Percentiles rank a stretch among this genome's conserved stretches.
Conservation (phyloP, 2,888 invertebrate species). For the Ametastegia equiseti region DNA sequence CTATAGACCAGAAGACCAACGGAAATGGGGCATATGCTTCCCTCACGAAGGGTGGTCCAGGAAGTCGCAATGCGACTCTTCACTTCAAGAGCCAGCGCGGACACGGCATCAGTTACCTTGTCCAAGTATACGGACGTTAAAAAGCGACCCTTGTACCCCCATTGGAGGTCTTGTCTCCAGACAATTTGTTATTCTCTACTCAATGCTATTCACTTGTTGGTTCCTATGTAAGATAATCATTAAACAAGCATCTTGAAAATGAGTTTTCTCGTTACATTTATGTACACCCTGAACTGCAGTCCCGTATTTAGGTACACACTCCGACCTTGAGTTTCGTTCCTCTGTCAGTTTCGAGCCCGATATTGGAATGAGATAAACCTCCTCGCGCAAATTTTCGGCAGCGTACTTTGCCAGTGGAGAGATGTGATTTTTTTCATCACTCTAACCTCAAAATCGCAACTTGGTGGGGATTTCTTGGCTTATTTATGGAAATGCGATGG, state of each 20-base stretch:
- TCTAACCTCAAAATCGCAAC: too few species aligned
- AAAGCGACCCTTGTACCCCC: too few species aligned
- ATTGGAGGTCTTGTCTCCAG: not conserved
- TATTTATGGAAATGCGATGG: conserved; percentile 3
- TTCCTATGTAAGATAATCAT: not conserved
- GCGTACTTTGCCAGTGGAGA: too few species aligned
- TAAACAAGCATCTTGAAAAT: not conserved
- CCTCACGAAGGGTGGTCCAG: conserved; percentile 74
- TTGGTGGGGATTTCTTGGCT: too few species aligned
- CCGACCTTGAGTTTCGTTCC: too few species aligned
- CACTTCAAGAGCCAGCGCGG: conserved; percentile 76
- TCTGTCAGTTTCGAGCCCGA: too few species aligned
- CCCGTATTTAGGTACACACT: too few species aligned
- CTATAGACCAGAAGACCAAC: conserved; percentile 73
- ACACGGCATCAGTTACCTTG: conserved; percentile 74
- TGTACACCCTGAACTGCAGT: not conserved
- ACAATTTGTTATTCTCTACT: not conserved
- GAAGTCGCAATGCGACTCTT: conserved; percentile 67
- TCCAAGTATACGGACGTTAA: conserved; percentile 72
- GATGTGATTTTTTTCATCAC: too few species aligned
- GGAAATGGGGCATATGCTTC: conserved; percentile 76
- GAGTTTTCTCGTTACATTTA: not conserved
- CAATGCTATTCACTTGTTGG: not conserved
- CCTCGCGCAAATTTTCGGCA: too few species aligned
- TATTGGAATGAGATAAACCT: too few species aligned